These are phyloP conservation scores for Nebria brevicollis DNA, from an alignment of 2,888 invertebrate genomes.

Conservation along the genomic window DNA sequence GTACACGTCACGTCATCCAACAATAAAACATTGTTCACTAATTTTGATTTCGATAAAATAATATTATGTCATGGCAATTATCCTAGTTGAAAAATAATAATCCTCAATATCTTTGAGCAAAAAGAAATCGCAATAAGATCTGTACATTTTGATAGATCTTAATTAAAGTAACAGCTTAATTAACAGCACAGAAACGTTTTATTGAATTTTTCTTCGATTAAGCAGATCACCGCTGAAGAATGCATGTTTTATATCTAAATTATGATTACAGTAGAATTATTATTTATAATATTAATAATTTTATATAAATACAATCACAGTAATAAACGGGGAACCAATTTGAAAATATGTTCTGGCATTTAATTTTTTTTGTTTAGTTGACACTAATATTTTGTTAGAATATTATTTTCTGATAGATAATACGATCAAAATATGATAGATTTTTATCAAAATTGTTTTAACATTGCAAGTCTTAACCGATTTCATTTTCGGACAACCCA, in stretches of 20 bases:
- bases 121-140: conserved; percentile 22
- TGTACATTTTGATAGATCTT: conserved; percentile 24
- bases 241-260: conserved; percentile 50
- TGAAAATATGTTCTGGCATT: conserved; percentile 47
- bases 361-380: conserved; percentile 25
- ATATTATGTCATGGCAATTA: not conserved
- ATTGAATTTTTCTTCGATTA: conserved; percentile 9
- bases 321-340: conserved; percentile 61
- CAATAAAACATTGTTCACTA: not conserved
- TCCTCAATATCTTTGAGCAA: conserved; percentile 26
- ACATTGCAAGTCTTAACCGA: conserved; percentile 2
- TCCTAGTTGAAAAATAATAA: conserved; percentile 13
- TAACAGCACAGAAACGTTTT: conserved; percentile 37
- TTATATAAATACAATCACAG: conserved; percentile 62
- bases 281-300: conserved; percentile 56
- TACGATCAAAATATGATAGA: conserved; percentile 2
- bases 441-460: conserved; percentile 23
- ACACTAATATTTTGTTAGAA: conserved; percentile 29
- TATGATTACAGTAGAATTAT: conserved; percentile 54
- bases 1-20: conserved; percentile 5
- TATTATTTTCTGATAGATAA: not conserved
- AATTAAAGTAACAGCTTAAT: conserved; percentile 37
- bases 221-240: conserved; percentile 27
- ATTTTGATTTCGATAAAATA: not conserved
- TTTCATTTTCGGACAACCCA: conserved; percentile 33